A percentile compares a stretch with the other conserved stretches of the same genome.
Evolutionary conservation across 2,113 vertebrate species (phyloP).

Genomic region (Smithornis capensis): DNA sequence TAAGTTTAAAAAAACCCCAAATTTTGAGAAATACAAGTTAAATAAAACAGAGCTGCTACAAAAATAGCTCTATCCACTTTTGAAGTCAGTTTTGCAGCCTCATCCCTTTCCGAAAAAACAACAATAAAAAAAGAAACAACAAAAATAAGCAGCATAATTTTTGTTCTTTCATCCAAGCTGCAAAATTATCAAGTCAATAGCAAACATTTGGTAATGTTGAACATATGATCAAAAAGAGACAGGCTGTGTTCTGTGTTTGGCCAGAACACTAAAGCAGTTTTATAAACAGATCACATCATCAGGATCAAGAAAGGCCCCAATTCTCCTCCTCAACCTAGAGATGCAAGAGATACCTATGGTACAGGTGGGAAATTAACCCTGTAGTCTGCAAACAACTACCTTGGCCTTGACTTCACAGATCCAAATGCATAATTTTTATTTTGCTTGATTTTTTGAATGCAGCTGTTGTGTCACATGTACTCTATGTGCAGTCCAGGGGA

Average conservation of each 20-base stretch:
- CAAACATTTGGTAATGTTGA: slow-evolving; percentile 5
- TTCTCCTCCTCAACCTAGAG: not conserved
- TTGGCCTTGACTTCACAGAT: not conserved
- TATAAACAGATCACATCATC: slow-evolving; percentile 17
- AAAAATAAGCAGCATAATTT: not conserved
- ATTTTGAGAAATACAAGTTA: not conserved
- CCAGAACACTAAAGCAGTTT: not conserved
- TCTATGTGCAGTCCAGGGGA: fast-evolving
- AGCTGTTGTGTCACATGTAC: not conserved
- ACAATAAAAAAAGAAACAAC: not conserved
- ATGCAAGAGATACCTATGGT: not conserved
- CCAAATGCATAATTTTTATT: not conserved
- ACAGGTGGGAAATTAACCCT: not conserved
- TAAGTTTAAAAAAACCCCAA: not conserved
- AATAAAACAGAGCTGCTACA: not conserved
- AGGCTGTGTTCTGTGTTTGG: not conserved
- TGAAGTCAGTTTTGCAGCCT: not conserved
- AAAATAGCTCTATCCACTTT: not conserved
- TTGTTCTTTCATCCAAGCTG: not conserved
- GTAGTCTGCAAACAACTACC: not conserved
- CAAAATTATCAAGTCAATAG: slow-evolving; percentile 26
- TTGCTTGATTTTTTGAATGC: not conserved
- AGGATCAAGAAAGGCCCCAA: not conserved
- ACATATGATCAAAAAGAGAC: not conserved
- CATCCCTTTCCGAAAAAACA: not conserved